Base-by-base conservation (phyloP, 2,888 invertebrate species). In the Hyposoter dolosus region DNA sequence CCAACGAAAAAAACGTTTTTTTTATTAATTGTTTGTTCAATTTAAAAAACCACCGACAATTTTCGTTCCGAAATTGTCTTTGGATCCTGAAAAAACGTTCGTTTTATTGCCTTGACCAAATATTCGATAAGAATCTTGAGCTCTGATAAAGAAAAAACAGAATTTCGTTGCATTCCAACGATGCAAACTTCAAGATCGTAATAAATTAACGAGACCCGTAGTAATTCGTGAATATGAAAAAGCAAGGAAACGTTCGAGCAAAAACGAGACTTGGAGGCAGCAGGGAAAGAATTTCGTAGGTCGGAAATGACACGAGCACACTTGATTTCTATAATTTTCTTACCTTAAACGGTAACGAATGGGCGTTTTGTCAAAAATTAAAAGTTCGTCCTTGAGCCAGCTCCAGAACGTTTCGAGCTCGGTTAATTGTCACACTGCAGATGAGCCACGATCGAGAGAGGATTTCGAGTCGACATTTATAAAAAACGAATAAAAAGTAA, bases 371-470 rank as follows among this genome's bases (percentile, higher is more conserved):
- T 71, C 50, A 32, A 50, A 69, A 19, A 12, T 32, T n/a, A 17
- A 28, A 35, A 12, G 53, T n/a, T 32, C 63, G 75, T 76, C 63
- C 77, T 68, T 53, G 66, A 66, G 76, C 76, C 63, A 76, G 76
- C 63, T 40, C 35, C 66, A 66, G 50, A 40, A 66, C 66, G 12
- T 15, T 68, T 35, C 2, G 9, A 28, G n/a, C 10, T 6, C 53
- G 15, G 23, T 19, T 40, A n/a, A 32, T 23, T 40, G 17, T 17
- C n/a, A 35, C 72, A 35, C 10, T n/a, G n/a, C n/a, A n/a, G n/a
- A n/a, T 9, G 40, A 28, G 53, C 17, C 23, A 75, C 9, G 23
- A 10, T 17, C 10, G 17, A 63, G 10, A 45, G n/a, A 19, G 12
- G 1, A 32, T 53, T 47, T 32, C n/a, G 19, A 17, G 32, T 65